Base-by-base conservation (phyloP, 2,113 vertebrate genomes). In the Eleginops maclovinus region DNA sequence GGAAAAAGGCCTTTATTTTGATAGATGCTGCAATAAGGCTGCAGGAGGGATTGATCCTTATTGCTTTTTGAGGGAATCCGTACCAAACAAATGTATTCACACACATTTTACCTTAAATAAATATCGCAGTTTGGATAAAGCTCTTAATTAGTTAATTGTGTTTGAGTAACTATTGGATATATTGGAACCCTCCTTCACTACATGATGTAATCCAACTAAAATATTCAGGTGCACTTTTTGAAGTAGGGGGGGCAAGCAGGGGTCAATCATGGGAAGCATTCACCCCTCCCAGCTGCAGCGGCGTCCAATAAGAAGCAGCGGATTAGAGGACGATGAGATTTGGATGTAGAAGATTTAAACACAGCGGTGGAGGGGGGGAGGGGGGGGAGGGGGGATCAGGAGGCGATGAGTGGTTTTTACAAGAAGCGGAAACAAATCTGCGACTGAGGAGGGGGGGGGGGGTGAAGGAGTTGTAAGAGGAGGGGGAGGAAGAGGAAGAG, bases 371-470 rank as follows among this genome's bases (percentile, higher is more conserved):
- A 1, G 3, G 9, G 1, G 26, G 43, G 19, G 19, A 24, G 1
- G 28, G 40, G 1, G 3, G 9, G 1, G 26, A 31, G 19, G 19
- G 31, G 1, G 41, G 44, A 75, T 80, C 81, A 46, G 73, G 77
- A 61, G 82, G 77, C 62, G 67, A 82, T 72, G 83, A 88, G 79
- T 85, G 83, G 73, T 82, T 92, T 88, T 82, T 62, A 19, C 81
- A 84, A 90, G 4, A 3, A 88, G 68, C 76, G 68, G 84, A 90
- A 93, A 92, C 77, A 49, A 83, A 77, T 77, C 56, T 81, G 80
- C 80, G 81, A 2, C 11, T 16, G 40, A 0, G 12, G 43, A 75
- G n/a, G 40, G 41, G 10, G 51, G 50, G 15, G 63, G 21, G 43
- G 85, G 49, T 72, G 79, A 12, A 75, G 74, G 56, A 61, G 81